A percentile compares a stretch with the other conserved stretches of the same genome.
Conservation (phyloP, 2,113 vertebrate species). For the Anas platyrhynchos region DNA sequence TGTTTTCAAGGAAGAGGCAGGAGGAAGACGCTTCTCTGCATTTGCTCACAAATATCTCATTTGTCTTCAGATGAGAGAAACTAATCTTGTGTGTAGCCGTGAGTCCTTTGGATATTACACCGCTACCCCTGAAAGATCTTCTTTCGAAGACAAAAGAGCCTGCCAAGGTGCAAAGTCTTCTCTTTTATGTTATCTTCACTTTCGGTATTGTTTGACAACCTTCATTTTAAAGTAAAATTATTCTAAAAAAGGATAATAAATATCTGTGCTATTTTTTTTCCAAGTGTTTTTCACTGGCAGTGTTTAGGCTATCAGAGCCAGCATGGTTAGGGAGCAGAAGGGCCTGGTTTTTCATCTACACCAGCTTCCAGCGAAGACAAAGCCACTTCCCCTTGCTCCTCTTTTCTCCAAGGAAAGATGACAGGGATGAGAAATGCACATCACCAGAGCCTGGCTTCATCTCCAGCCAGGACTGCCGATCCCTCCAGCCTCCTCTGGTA, state of each 20-base stretch:
- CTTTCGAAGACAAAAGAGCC: background rate
- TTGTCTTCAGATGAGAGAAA: background rate
- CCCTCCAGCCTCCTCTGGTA: background rate
- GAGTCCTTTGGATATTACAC: background rate
- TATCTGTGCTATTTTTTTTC: background rate
- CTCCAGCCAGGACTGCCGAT: background rate
- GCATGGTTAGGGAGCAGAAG: background rate
- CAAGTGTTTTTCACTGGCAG: background rate
- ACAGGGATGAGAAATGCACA: rapidly evolving
- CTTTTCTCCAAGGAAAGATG: background rate
- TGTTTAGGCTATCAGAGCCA: background rate
- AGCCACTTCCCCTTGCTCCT: background rate
- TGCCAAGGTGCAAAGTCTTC: background rate
- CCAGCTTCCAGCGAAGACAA: background rate
- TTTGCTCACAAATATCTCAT: background rate
- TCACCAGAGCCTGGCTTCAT: background rate
- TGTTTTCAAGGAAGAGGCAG: background rate
- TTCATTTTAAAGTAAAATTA: background rate
- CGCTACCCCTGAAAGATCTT: background rate
- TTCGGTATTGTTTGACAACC: background rate
- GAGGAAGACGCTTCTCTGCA: background rate
- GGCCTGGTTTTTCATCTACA: background rate
- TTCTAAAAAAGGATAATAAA: background rate
- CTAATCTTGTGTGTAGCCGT: background rate
- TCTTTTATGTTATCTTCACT: background rate